Evolutionary conservation across 2,888 invertebrate genomes (phyloP), one percentile per base, ranked within the genome.

Genomic region (Phaonia tiefii): DNA sequence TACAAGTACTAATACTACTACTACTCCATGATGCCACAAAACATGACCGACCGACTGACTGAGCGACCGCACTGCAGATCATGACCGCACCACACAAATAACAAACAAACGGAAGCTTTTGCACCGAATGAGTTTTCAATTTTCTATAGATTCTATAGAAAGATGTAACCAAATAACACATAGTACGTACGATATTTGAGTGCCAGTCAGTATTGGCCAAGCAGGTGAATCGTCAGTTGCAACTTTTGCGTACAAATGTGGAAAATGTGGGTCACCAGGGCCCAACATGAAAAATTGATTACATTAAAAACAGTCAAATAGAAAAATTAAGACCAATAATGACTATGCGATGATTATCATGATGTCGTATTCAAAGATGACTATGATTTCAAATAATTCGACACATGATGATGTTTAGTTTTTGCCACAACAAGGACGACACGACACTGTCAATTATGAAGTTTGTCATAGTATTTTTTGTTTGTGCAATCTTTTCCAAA

Each of bases 241-340:
- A 31, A 3, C 31, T 31, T 31, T 31, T 3, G 31, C 31, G 3
- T 31, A 31, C 8, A 31, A n/a, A 31, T 31, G 31, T 31, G 31
- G 31, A 31, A 3, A 76, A 74, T 79, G 75, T 79, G 31, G 79
- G 73, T 79, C 70, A 79, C 72, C 79, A 70, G 44, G 70, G 74
- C 70, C 81, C 22, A 10, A 74, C 71, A 81, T 80, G 80, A 66
- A 81, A 81, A 67, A 75, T 75, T 81, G 77, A 78, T 78, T 78
- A 78, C 81, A 75, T 78, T 75, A 81, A 65, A 77, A 69, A 69
- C 25, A 37, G n/a, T 26, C 11, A 22, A 13, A 31, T 15, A 37
- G 22, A 46, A 67, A 15, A 5, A 26, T 42, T 11, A 15, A 60
- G 8, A n/a, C 10, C 31, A 60, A 11, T 13, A 15, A 31, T 60